Evolutionary conservation across 2,113 vertebrate genomes (phyloP), one percentile per base, ranked within the genome.

Genomic region (Ciconia boyciana): DNA sequence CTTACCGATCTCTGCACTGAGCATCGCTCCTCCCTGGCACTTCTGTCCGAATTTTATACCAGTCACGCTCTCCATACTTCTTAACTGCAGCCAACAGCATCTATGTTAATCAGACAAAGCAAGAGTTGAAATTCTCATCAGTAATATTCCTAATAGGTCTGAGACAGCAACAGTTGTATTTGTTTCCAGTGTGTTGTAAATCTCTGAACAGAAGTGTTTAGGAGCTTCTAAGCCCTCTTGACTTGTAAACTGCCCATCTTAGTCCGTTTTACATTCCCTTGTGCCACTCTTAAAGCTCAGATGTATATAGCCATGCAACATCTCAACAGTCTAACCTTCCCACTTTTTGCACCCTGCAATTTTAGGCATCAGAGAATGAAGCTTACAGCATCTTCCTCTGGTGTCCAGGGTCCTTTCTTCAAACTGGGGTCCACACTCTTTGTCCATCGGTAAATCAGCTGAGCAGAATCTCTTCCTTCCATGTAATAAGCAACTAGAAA

Each of bases 401-500:
- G 97, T 24, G 97, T 98, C 99, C 99, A 99, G 29, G 81, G 80
- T 1, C 99, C 99, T 90, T 97, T 99, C 84, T 90, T 99, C 94
- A 99, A 85, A 31, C 54, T 96, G 2, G 99, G 99, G 87, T 99
- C 98, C 81, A 99, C 93, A 3, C 98, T 98, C 88, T 99, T 98
- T 14, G 98, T 98, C 99, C 99, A 99, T 8, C 99, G 98, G 90
- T 99, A 98, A 80, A 99, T 97, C 69, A 99, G 97, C 96, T 99
- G 99, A 91, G 97, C 58, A 8, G 98, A 98, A 74, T 99, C 98
- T 36, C 99, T 98, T 7, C 99, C 99, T 60, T 99, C 98, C 98
- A 99, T 99, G 97, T 99, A 99, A 96, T 99, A 99, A 22, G 99
- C 99, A 36, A 99, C 99, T 99, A 54, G 43, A 90, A 96, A 90